Conservation (phyloP, 2,888 invertebrate species). For the Cataglyphis cursor region DNA sequence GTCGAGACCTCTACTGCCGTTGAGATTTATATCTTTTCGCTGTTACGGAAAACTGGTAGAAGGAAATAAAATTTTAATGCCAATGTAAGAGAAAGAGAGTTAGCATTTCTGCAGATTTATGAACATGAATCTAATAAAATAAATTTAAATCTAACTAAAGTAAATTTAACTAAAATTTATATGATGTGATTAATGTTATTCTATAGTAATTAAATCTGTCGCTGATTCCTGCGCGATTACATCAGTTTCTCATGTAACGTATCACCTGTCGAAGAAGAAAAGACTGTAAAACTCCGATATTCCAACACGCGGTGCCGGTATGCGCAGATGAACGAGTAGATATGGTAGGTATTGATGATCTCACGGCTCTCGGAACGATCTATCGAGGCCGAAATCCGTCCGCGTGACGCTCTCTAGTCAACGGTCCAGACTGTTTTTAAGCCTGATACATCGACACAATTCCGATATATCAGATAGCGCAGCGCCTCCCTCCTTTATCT, state of each 20-base stretch:
- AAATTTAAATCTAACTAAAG: no score
- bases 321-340: slow-evolving; percentile 66
- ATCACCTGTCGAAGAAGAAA: slow-evolving; percentile 20
- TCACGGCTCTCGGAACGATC: slow-evolving; percentile 62
- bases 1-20: slow-evolving; percentile 27
- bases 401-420: slow-evolving; percentile 16
- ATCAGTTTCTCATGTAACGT: slow-evolving; percentile 9
- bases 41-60: slow-evolving; percentile 40
- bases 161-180: background rate
- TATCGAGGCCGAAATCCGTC: slow-evolving; percentile 52
- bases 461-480: slow-evolving; percentile 77
- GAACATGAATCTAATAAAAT: no score
- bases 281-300: background rate
- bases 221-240: background rate
- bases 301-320: slow-evolving; percentile 51
- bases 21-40: slow-evolving; percentile 46
- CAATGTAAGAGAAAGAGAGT: slow-evolving; percentile 12
- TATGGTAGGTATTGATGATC: slow-evolving; percentile 74
- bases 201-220: slow-evolving; percentile 38
- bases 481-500: slow-evolving; percentile 70
- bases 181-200: background rate
- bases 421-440: slow-evolving; percentile 54
- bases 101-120: slow-evolving; percentile 36
- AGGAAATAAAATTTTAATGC: slow-evolving; percentile 45
- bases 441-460: slow-evolving; percentile 82